Evolutionary conservation across 23 tunicate species (phyloP), one percentile per base, ranked within the genome.

Genomic region (Styela clava): DNA sequence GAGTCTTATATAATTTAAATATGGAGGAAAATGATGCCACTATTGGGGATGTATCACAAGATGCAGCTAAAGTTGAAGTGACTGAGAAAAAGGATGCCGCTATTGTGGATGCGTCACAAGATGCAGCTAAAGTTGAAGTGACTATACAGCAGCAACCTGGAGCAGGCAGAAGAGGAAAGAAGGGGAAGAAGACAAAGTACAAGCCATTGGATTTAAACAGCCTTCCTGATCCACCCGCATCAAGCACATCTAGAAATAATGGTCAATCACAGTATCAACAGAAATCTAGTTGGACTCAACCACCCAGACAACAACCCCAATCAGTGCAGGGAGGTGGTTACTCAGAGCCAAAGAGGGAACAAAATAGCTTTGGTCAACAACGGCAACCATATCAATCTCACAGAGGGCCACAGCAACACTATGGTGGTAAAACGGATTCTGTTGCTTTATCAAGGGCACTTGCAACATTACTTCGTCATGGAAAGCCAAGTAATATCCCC

Each of bases 401-500:
- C 3, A 18, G 29, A 26, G 29, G 77, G 77, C 37, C 34, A 26
- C 77, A 29, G 34, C 35, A 71, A 3, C 3, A 32, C 16, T 33
- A 3, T 3, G 27, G 29, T 35, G 20, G 34, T 3, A 34, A 71
- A 31, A 33, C 35, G 5, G 77, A 34, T 31, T 71, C 35, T 12
- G 68, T 82, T 22, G 86, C 68, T 5, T 30, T 87, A 21, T 87
- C 91, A 5, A 87, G 82, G 65, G 91, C 86, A 25, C 69, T 87
- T 19, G 91, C 74, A 18, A 65, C 79, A 22, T 63, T 87, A 30
- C 79, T 87, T 16, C 65, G 91, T 21, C 91, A 87, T 68, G 85
- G 86, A 82, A 82, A 76, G 32, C 85, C 86, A 34, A 56, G 21
- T 25, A 30, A 70, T 62, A 61, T 82, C 2, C 74, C 64, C 35